These are phyloP conservation scores for Hylomyscus alleni DNA, from an alignment of 2,797 vertebrate species.

Conservation along the genomic window DNA sequence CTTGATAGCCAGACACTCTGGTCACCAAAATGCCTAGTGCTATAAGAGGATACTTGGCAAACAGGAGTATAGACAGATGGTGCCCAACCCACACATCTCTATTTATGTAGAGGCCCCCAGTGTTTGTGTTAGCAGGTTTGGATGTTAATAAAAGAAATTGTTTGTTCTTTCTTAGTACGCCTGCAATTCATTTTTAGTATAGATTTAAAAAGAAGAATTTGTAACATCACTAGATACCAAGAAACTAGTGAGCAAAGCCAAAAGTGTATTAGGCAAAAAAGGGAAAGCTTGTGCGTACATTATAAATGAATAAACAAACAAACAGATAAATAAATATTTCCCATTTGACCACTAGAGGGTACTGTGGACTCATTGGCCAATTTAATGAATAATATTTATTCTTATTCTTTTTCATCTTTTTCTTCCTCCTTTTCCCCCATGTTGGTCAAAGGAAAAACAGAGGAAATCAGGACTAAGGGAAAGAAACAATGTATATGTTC, in stretches of 20 bases:
- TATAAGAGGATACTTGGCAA: conserved; percentile 83
- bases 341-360: conserved; percentile 87
- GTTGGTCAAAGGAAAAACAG: neutral
- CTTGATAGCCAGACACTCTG: neutral
- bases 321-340: conserved; percentile 44
- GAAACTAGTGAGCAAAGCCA: conserved; percentile 79
- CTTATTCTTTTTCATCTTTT: no score
- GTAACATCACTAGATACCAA: conserved; percentile 83
- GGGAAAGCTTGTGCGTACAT: neutral
- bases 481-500: conserved; percentile 29
- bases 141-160: conserved; percentile 89
- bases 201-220: conserved; percentile 82
- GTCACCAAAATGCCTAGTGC: conserved; percentile 50
- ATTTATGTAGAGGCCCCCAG: conserved; percentile 87
- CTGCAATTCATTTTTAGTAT: conserved; percentile 85
- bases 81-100: conserved; percentile 86
- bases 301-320: neutral
- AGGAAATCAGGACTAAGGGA: neutral
- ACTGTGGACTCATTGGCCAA: conserved; percentile 83
- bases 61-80: conserved; percentile 85
- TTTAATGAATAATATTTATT: neutral
- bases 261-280: conserved; percentile 50
- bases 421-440: accelerated
- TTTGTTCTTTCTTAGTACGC: conserved; percentile 89
- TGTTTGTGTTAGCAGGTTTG: conserved; percentile 88